Conservation (phyloP, 2,797 vertebrate species). For the Enteromius viviparus region DNA sequence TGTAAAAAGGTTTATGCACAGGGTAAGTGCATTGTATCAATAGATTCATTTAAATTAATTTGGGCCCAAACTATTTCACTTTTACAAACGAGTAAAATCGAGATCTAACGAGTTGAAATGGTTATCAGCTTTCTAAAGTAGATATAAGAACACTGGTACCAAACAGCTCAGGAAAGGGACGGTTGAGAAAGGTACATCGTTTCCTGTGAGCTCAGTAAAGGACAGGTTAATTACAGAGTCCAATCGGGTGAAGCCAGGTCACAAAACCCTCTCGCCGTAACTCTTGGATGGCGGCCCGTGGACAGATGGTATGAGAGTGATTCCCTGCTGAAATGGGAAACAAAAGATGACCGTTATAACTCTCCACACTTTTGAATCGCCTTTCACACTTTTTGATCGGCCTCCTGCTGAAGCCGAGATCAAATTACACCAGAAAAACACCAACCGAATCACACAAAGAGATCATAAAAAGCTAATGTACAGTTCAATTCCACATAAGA, state of each 20-base stretch:
- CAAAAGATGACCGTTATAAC: conserved; percentile 20
- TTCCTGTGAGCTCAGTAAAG: conserved; percentile 32
- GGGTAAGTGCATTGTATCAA: no score
- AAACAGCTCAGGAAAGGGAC: neutral
- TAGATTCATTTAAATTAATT: no score
- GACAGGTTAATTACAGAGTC: neutral
- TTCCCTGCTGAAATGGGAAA: conserved; percentile 32
- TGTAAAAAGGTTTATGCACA: no score
- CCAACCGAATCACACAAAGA: conserved; percentile 5
- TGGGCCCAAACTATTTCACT: neutral
- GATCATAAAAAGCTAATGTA: conserved; percentile 7
- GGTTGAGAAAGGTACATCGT: neutral
- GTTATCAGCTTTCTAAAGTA: neutral
- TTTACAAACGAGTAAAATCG: no score
- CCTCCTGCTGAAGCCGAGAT: conserved; percentile 16
- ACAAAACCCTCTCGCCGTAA: neutral
- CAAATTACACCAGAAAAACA: conserved; percentile 6
- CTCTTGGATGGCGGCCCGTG: conserved; percentile 29
- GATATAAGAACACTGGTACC: neutral
- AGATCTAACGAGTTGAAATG: neutral
- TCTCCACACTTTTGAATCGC: conserved; percentile 18
- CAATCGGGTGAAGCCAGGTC: conserved; percentile 21
- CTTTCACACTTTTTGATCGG: conserved; percentile 23
- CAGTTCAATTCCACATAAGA: conserved; percentile 2
- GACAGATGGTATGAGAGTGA: conserved; percentile 42